Percentiles rank a stretch among this genome's conserved stretches.
These are phyloP conservation scores for Enoplosus armatus DNA, from an alignment of 2,797 vertebrate species.

Conservation along the genomic window DNA sequence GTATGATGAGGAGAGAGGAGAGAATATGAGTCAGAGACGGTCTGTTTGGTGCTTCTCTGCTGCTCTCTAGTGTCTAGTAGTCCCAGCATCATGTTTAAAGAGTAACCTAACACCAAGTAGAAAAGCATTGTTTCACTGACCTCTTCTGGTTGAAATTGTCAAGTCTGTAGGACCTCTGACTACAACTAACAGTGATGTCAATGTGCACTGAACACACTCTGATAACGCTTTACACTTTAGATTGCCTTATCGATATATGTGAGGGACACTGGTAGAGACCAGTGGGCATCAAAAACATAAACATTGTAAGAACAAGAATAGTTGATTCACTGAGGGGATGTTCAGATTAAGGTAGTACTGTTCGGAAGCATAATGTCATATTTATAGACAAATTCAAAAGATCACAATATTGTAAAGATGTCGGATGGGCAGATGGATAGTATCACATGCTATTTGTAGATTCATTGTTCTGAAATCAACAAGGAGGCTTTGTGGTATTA, in stretches of 20 bases:
- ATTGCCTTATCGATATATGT: not conserved
- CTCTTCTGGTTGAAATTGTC: conserved; percentile 36
- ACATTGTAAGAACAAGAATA: not conserved
- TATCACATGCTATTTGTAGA: not conserved
- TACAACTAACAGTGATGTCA: not conserved
- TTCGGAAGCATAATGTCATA: not conserved
- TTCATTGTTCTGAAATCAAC: not conserved
- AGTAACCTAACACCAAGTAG: conserved; percentile 1
- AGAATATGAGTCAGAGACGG: not conserved
- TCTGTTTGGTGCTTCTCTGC: conserved; percentile 38
- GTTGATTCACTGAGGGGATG: not conserved
- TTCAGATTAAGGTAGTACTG: not conserved
- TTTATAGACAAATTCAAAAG: not conserved
- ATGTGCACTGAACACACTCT: not conserved
- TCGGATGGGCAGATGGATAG: not conserved
- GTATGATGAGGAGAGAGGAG: not conserved
- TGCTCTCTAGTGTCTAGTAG: conserved; percentile 59
- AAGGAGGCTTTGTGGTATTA: not conserved
- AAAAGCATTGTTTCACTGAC: conserved; percentile 37
- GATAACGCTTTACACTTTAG: not conserved
- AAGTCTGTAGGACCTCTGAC: not conserved
- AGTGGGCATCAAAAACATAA: not conserved
- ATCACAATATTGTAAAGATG: not conserved
- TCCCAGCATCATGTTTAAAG: not conserved
- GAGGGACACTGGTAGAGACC: not conserved